Evolutionary conservation across 2,888 invertebrate species (phyloP).

Genomic region (Erynnis tages): DNA sequence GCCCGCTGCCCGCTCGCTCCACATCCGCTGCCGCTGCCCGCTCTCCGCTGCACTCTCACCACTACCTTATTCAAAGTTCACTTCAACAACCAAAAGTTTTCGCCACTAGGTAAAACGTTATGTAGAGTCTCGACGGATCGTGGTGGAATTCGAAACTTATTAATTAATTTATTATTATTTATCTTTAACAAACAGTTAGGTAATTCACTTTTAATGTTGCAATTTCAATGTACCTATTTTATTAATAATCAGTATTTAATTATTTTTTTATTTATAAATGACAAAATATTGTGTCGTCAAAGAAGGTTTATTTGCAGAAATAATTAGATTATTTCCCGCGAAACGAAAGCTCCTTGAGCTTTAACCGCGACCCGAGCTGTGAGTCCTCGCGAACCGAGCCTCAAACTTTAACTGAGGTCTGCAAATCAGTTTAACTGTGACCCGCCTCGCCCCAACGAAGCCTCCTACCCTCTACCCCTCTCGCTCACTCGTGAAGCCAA

Average conservation of each 20-base stretch:
- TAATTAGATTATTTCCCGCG: too few species aligned
- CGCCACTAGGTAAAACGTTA: background rate
- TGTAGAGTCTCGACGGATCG: background rate
- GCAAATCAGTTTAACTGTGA: conserved; percentile 29
- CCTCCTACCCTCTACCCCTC: conserved; percentile 33
- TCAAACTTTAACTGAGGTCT: conserved; percentile 37
- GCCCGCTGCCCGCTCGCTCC: conserved; percentile 12
- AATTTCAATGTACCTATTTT: too few species aligned
- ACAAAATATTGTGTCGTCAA: too few species aligned
- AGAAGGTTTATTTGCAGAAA: too few species aligned
- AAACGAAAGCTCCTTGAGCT: too few species aligned
- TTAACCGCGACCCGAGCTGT: conserved; percentile 11
- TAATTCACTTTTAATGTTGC: too few species aligned
- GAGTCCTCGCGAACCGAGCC: conserved; percentile 30
- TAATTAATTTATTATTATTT: too few species aligned
- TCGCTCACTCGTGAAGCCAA: conserved; percentile 29
- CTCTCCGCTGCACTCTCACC: background rate
- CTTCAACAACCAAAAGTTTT: background rate
- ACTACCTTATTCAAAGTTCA: background rate
- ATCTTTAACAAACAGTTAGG: too few species aligned
- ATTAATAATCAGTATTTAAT: too few species aligned
- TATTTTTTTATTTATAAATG: too few species aligned
- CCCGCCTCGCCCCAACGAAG: conserved; percentile 41
- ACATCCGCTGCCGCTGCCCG: conserved; percentile 17
- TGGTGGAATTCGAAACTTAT: background rate